Percentiles rank a stretch among this genome's conserved stretches.
These are phyloP conservation scores for Trachelus stipa DNA, from an alignment of 2,888 invertebrate species.

Conservation along the genomic window DNA sequence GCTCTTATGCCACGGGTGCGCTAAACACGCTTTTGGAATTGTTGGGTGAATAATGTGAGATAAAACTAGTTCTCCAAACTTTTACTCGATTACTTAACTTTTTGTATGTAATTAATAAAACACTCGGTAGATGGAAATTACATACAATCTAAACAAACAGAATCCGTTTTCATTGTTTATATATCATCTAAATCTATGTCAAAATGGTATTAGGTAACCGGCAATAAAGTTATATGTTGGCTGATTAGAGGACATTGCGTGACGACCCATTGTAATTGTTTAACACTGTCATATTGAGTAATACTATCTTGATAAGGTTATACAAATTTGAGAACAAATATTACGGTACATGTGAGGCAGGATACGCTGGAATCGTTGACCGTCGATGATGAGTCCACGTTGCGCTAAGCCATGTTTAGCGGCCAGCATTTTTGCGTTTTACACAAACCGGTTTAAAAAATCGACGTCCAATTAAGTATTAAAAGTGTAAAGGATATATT, in stretches of 20 bases:
- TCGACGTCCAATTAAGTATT: background rate
- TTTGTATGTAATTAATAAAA: background rate
- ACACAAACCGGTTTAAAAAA: conserved; percentile 7
- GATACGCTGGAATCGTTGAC: conserved; percentile 53
- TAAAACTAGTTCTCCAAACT: background rate
- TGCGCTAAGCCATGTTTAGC: conserved; percentile 32
- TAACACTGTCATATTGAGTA: no score
- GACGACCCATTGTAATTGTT: no score
- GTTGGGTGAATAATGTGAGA: background rate
- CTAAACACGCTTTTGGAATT: background rate
- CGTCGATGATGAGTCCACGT: conserved; percentile 50
- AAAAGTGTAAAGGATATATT: background rate
- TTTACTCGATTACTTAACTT: background rate
- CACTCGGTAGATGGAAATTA: background rate
- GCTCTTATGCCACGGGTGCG: background rate
- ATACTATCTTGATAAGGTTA: no score
- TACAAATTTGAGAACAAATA: background rate
- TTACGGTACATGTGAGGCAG: conserved; percentile 37
- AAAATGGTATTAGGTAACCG: background rate
- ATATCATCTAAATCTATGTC: background rate
- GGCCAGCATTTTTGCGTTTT: conserved; percentile 28
- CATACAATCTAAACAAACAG: background rate
- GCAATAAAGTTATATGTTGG: no score
- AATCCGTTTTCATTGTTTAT: background rate
- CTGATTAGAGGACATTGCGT: no score